Percentiles rank a stretch among this genome's conserved stretches.
Evolutionary conservation across 2,797 vertebrate genomes (phyloP).

Genomic region (Naso thynnoides): DNA sequence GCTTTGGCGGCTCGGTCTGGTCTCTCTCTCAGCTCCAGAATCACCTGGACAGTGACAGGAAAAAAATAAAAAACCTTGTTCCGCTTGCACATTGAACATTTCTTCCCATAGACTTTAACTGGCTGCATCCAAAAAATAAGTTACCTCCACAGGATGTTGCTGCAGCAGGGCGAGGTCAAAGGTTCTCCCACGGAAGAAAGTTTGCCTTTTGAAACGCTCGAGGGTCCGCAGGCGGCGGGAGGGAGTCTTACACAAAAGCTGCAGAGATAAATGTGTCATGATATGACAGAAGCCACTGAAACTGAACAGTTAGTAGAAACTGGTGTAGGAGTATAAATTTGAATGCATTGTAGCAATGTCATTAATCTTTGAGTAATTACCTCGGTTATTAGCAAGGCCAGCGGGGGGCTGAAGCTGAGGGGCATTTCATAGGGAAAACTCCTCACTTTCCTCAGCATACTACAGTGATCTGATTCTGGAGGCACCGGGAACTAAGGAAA

Average conservation of each 20-base stretch:
- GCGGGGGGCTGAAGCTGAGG: slow-evolving; percentile 79
- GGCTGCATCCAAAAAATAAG: background rate
- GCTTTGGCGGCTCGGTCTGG: slow-evolving; percentile 77
- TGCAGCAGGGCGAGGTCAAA: slow-evolving; percentile 91
- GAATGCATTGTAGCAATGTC: no score
- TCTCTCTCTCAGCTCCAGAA: slow-evolving; percentile 80
- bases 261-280: slow-evolving; percentile 15
- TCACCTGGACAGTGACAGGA: slow-evolving; percentile 67
- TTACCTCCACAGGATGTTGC: slow-evolving; percentile 86
- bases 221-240: slow-evolving; percentile 85
- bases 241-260: slow-evolving; percentile 92
- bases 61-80: background rate
- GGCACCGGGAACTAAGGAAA: slow-evolving; percentile 89
- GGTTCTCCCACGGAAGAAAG: slow-evolving; percentile 89
- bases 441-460: slow-evolving; percentile 90
- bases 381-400: slow-evolving; percentile 90
- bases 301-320: background rate
- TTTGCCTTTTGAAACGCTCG: slow-evolving; percentile 90
- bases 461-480: slow-evolving; percentile 88
- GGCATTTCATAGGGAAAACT: slow-evolving; percentile 85
- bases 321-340: background rate
- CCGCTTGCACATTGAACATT: background rate
- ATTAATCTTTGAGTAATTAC: slow-evolving; percentile 69
- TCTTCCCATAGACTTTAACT: background rate
- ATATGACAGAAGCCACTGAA: background rate